These are phyloP conservation scores for Falco concolor DNA, from an alignment of 2,797 vertebrate species.

Conservation along the genomic window DNA sequence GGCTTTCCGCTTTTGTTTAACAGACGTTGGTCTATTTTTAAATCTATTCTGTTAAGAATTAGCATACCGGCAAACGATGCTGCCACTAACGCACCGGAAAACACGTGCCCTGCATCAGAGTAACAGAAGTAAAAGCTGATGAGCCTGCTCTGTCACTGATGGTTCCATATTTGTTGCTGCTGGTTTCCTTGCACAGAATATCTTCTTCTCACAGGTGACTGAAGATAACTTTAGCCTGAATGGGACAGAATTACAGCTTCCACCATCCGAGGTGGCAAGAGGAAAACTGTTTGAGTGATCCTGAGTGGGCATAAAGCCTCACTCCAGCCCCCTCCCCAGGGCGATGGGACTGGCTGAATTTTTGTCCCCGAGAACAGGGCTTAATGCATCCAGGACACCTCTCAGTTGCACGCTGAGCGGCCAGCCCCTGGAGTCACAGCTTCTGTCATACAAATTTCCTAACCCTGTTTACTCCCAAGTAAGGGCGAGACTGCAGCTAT, in stretches of 20 bases:
- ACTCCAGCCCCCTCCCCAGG: background rate
- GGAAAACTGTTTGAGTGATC: background rate
- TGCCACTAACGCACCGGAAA: background rate
- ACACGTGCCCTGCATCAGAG: conserved; percentile 12
- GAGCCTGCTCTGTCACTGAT: background rate
- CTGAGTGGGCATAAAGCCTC: background rate
- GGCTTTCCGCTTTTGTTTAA: background rate
- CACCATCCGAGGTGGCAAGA: fast-evolving
- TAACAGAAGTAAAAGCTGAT: background rate
- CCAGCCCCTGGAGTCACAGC: background rate
- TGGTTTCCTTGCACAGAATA: background rate
- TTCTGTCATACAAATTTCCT: background rate
- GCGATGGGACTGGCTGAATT: background rate
- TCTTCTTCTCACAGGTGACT: background rate
- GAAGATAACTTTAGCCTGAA: background rate
- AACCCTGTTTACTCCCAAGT: background rate
- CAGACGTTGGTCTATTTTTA: conserved; percentile 43
- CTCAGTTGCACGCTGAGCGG: background rate
- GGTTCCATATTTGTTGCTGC: background rate
- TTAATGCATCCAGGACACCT: background rate
- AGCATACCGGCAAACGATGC: background rate
- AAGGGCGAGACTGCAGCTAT: background rate
- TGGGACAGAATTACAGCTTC: background rate
- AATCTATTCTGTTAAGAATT: conserved; percentile 21
- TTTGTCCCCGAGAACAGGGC: background rate